Base-by-base conservation (phyloP, 2,888 invertebrate genomes). In the Magallana nippona region DNA sequence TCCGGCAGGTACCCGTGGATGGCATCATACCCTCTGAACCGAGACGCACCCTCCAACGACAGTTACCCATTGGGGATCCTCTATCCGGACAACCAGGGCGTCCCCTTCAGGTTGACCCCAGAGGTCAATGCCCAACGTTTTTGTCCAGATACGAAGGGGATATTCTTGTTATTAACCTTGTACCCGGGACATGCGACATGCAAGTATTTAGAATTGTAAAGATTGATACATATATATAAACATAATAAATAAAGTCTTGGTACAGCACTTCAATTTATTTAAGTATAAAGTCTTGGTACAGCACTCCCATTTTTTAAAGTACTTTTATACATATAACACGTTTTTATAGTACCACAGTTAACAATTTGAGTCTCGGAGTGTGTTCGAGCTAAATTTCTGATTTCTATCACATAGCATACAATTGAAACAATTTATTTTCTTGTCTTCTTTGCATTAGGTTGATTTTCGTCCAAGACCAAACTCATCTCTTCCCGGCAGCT, bases 401-500 rank as follows among this genome's bases (percentile, higher is more conserved):
- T 3, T 71, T 22, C 5, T 2, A n/a, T 19, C 11, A 62, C 17
- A 3, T 15, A 10, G 58, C 3, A 3, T n/a, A 11, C 60, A 8
- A n/a, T 60, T n/a, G 3, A 60, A 11, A 22, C 63, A 13, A 2
- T 10, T 19, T 3, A 22, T 62, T 22, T 62, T n/a, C 2, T 10
- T n/a, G 19, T 60, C 71, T 71, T 71, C 27, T 13, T 71, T 71
- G 19, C 44, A 3, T 15, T 71, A 71, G 71, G 71, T 71, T 71
- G 22, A 71, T 71, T 27, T 71, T 71, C 32, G 71, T 71, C 32
- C 71, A 71, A 27, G 71, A 71, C 71, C 71, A 71, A 27, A 71
- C 71, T 27, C 71, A 71, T 71, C 32, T 71, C 27, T 71, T 71
- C 32, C 71, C 71, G 32, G 71, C 22, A 27, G 71, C 71, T 27